Percentiles rank a stretch among this genome's conserved stretches.
Conservation (phyloP, 2,797 vertebrate species). For the Argya squamiceps region DNA sequence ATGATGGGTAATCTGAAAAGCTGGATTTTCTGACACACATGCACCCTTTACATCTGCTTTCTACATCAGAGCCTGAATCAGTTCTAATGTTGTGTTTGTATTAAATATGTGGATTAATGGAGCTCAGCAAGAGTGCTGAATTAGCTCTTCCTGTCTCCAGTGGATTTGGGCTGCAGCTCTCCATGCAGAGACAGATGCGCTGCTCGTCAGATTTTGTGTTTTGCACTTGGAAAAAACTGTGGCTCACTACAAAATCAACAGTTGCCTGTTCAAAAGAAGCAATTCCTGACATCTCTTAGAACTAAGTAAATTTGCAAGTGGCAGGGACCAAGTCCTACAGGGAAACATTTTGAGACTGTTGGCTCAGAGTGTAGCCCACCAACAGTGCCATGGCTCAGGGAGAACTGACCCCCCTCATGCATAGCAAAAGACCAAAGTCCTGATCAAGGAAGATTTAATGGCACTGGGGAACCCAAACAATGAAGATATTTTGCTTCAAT, state of each 20-base stretch:
- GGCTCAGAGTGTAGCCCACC: neutral
- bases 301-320: neutral
- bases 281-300: neutral
- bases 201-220: neutral
- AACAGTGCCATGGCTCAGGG: neutral
- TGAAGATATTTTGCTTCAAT: neutral
- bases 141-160: constrained; percentile 56
- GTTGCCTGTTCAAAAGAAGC: neutral
- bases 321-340: neutral
- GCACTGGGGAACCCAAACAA: neutral
- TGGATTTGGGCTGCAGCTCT: constrained; percentile 21
- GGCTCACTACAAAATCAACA: constrained; percentile 24
- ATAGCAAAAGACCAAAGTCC: neutral
- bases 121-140: constrained; percentile 59
- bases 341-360: neutral
- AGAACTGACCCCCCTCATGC: neutral
- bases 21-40: constrained; percentile 58
- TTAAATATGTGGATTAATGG: constrained; percentile 66
- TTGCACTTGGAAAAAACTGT: neutral
- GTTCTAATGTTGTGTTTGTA: constrained; percentile 59
- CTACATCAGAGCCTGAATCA: constrained; percentile 61
- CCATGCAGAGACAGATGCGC: constrained; percentile 22
- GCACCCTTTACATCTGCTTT: constrained; percentile 51
- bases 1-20: constrained; percentile 63
- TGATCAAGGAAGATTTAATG: neutral